Evolutionary conservation across 2,888 invertebrate genomes (phyloP), one percentile per base, ranked within the genome.

Genomic region (Sesia bembeciformis): DNA sequence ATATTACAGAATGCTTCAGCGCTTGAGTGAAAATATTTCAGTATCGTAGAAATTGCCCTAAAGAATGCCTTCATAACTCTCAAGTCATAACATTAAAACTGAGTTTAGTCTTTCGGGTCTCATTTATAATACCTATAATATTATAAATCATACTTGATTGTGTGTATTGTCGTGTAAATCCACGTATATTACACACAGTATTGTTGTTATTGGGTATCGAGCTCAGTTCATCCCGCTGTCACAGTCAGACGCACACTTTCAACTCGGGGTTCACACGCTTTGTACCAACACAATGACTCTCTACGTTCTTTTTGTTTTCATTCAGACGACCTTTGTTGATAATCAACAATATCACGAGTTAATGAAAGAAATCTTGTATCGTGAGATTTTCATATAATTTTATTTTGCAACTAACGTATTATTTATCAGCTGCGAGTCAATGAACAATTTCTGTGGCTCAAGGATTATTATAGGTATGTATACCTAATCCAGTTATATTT

Each of bases 261-360:
- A 82, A 85, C 76, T 78, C 64, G 61, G 61, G 56, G 72, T 84
- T 88, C 88, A 79, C 88, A 88, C 82, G 87, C 82, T 83, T 84
- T 84, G 85, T 82, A 81, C 76, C 66, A 72, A 78, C 68, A 86
- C 87, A 88, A 87, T 86, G 80, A 81, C 78, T 79, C 82, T 86
- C 82, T 59, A 84, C 78, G 79, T 74, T 84, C 84, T 84, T 87
- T 86, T 87, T 87, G 87, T 87, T 87, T 87, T 84, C 82, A 72
- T 85, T 82, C 80, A 81, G 81, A 82, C 85, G 84, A 87, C 88
- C 86, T 88, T 85, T 85, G 84, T 83, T 86, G 84, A 85, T 87
- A 78, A 85, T 82, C 82, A 82, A 85, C 84, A 84, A 83, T 86
- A 87, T 87, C 78, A 75, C 80, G 70, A 79, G 72, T 82, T 79